Percentiles rank a stretch among this genome's conserved stretches.
Conservation (phyloP, 1,140 invertebrate species). For the Kradibia gibbosae region DNA sequence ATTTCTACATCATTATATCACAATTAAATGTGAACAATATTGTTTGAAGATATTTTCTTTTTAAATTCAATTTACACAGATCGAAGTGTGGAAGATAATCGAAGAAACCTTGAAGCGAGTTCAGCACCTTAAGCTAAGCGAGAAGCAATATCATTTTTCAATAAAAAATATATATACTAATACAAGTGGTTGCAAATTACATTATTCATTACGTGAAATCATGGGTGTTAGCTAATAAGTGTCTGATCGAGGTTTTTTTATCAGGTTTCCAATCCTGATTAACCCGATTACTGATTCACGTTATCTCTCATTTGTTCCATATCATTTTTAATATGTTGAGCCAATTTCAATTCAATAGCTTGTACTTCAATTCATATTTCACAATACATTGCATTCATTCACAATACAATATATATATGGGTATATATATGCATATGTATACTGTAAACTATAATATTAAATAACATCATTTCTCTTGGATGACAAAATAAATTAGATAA, state of each 20-base stretch:
- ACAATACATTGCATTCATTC: too few relatives aligned
- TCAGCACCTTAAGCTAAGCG: slow-evolving; percentile 73
- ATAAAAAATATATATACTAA: slow-evolving; percentile 76
- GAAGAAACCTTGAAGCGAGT: slow-evolving; percentile 73
- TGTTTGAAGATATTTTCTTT: not conserved
- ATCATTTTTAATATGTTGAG: too few relatives aligned
- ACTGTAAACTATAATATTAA: too few relatives aligned
- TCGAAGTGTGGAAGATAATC: slow-evolving; percentile 74
- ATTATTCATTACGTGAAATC: slow-evolving; percentile 82
- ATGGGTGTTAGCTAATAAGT: slow-evolving; percentile 76
- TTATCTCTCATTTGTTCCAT: slow-evolving; percentile 76
- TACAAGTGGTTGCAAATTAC: slow-evolving; percentile 79
- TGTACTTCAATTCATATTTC: too few relatives aligned
- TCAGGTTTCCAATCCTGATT: slow-evolving; percentile 78
- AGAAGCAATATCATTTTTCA: slow-evolving; percentile 73
- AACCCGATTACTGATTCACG: slow-evolving; percentile 75
- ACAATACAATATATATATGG: too few relatives aligned
- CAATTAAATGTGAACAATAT: not conserved
- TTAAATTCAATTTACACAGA: slow-evolving; percentile 81
- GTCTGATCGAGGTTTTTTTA: slow-evolving; percentile 76
- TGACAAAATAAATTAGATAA: too few relatives aligned
- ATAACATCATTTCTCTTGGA: too few relatives aligned
- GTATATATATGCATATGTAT: too few relatives aligned
- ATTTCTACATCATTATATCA: too few relatives aligned
- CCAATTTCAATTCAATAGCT: too few relatives aligned